Percentiles rank a stretch among this genome's conserved stretches.
Evolutionary conservation across 2,888 invertebrate species (phyloP).

Genomic region (Callinectes sapidus): DNA sequence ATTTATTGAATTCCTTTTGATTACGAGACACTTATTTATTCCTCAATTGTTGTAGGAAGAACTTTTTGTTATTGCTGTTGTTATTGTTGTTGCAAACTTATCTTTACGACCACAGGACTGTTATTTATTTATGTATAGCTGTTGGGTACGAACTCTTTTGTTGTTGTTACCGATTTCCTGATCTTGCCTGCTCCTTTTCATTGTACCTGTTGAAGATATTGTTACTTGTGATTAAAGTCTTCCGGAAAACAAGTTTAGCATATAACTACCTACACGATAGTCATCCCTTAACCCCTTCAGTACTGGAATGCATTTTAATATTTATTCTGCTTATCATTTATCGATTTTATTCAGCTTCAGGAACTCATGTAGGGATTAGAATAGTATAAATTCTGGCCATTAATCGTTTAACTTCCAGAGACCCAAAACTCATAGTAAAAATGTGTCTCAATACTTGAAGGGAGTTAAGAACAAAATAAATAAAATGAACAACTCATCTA

Average conservation of each 20-base stretch:
- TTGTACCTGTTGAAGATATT: background rate
- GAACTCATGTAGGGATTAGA: too few species aligned
- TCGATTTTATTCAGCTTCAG: too few species aligned
- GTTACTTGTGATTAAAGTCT: constrained; percentile 28
- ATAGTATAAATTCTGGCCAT: too few species aligned
- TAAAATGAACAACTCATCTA: background rate
- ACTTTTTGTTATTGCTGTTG: background rate
- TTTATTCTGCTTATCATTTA: too few species aligned
- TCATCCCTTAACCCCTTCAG: background rate
- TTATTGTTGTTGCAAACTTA: background rate
- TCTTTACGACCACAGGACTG: background rate
- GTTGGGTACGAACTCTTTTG: background rate
- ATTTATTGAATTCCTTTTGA: background rate
- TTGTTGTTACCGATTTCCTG: background rate
- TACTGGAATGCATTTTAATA: too few species aligned
- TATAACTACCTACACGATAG: background rate
- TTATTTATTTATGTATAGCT: constrained; percentile 3
- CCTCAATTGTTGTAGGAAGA: background rate
- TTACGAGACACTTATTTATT: background rate
- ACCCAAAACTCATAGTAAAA: too few species aligned
- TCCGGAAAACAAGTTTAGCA: background rate
- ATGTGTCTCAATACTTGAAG: too few species aligned
- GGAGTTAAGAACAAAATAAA: too few species aligned
- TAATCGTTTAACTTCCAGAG: too few species aligned
- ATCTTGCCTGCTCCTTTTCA: background rate